Evolutionary conservation across 1,140 invertebrate genomes (phyloP), one percentile per base, ranked within the genome.

Genomic region (Leguminivora glycinivorella): DNA sequence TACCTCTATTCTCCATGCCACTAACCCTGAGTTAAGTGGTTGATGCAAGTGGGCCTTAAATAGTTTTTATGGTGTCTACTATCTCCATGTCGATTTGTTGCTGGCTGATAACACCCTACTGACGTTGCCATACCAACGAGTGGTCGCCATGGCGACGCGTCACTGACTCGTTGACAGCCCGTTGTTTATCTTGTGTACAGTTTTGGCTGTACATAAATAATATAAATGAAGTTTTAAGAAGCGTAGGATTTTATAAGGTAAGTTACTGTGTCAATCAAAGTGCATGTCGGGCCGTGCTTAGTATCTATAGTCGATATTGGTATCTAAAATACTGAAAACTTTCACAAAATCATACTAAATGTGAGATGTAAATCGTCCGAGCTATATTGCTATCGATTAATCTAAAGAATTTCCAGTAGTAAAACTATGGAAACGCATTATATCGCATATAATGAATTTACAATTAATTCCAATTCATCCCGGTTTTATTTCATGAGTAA

Each of bases 141-240:
- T 19, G 19, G 47, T 52, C 10, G 6, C 47, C 19, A 22, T 52
- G 4, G 47, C 19, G 47, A 52, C 47, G 47, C 47, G 19, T 52
- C 19, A 52, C 43, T 47, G 43, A 47, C 47, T 22, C 47, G 17
- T 38, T 22, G 17, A 52, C 47, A 52, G 22, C 5, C 5, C 19
- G n/a, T 52, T 52, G 19, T 52, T 52, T 52, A 52, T 52, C 10
- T 52, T 52, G 47, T 52, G 47, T 40, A 14, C 47, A 52, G 7
- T 52, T 52, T 9, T 52, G 7, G 4, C 43, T 1, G 7, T 22
- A 10, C 19, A 52, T 52, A 52, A 52, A 22, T 52, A 52, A 22
- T 19, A 22, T 19, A 52, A 52, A 52, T 52, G 47, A 2, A 34
- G 70, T 43, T 24, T 63, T 25, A 71, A 22, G 29, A 25, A 58